phyloP scores from a whole-genome alignment of 2,888 invertebrate genomes.

The Ormyrus rosae region DNA sequence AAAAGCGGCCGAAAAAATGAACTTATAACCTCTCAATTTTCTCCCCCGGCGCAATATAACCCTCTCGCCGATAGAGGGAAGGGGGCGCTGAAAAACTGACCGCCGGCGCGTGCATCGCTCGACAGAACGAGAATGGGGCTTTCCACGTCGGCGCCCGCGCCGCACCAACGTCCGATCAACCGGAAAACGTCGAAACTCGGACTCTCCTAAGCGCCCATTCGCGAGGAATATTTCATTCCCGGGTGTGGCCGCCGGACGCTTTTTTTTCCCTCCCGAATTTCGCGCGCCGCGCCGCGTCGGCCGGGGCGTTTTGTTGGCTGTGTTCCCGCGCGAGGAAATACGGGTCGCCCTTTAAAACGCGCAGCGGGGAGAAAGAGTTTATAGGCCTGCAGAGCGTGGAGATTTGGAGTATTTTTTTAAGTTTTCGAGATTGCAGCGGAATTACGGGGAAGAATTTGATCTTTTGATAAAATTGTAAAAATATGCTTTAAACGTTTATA shows the following conservation, averaged over 20 bases:
- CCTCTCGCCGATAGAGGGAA: background rate
- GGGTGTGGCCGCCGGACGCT: slow-evolving; percentile 57
- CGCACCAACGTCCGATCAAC: slow-evolving; percentile 69
- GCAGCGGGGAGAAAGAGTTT: background rate
- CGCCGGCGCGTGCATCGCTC: slow-evolving; percentile 30
- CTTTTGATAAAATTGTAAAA: too few relatives aligned
- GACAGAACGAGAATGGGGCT: slow-evolving; percentile 65
- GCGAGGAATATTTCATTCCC: slow-evolving; percentile 69
- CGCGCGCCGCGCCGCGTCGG: slow-evolving; percentile 27
- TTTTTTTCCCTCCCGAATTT: slow-evolving; percentile 63
- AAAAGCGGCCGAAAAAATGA: slow-evolving; percentile 9
- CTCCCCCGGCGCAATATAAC: slow-evolving; percentile 11
- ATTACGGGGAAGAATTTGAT: too few relatives aligned
- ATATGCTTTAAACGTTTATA: too few relatives aligned
- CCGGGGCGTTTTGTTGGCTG: background rate
- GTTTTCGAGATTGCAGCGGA: too few relatives aligned
- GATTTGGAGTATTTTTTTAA: background rate
- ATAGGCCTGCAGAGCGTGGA: too few relatives aligned
- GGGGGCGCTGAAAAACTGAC: slow-evolving; percentile 28
- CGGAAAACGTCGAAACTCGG: slow-evolving; percentile 71
- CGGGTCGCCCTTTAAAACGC: slow-evolving; percentile 56
- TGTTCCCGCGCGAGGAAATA: slow-evolving; percentile 56
- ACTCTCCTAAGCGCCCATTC: slow-evolving; percentile 54
- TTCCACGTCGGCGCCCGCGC: slow-evolving; percentile 67
- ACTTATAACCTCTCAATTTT: background rate